phyloP scores from a whole-genome alignment of 64 coral and sea anemone genomes.

The Orbicella faveolata region DNA sequence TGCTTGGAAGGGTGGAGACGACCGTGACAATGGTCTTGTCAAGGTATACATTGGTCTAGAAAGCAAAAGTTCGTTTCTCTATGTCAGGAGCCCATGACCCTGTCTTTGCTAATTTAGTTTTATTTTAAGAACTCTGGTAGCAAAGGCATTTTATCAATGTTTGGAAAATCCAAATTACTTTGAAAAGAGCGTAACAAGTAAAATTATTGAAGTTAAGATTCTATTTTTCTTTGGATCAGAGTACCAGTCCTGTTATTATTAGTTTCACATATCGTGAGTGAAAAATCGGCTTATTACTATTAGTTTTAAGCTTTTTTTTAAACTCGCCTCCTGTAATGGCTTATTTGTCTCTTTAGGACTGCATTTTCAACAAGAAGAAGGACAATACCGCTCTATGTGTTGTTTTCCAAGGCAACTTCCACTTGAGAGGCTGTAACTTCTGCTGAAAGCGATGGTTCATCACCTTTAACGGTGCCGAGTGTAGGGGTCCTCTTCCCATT shows the following conservation, averaged over 20 bases:
- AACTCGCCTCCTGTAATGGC: too few species aligned
- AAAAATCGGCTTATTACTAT: too few species aligned
- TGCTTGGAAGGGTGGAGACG: conserved; percentile 20
- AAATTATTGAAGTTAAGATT: too few species aligned
- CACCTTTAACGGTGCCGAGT: not conserved
- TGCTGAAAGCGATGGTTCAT: conserved; percentile 18
- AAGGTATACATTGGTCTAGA: conserved; percentile 1
- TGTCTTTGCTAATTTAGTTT: too few species aligned
- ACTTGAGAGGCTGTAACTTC: not conserved
- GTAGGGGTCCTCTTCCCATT: conserved; percentile 5
- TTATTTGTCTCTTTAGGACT: not conserved
- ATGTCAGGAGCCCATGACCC: not conserved
- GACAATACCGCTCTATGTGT: conserved; percentile 1
- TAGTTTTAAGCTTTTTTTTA: too few species aligned
- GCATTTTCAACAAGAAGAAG: not conserved
- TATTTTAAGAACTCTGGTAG: too few species aligned
- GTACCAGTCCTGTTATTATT: too few species aligned
- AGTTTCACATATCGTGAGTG: not conserved
- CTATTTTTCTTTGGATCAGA: too few species aligned
- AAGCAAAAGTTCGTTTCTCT: not conserved
- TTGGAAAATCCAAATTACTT: too few species aligned
- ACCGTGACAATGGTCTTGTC: conserved; percentile 33
- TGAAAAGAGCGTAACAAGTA: too few species aligned
- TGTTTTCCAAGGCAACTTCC: not conserved
- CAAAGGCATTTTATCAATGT: too few species aligned